Evolutionary conservation across 2,797 vertebrate genomes (phyloP).

Genomic region (Poeciliopsis turneri): DNA sequence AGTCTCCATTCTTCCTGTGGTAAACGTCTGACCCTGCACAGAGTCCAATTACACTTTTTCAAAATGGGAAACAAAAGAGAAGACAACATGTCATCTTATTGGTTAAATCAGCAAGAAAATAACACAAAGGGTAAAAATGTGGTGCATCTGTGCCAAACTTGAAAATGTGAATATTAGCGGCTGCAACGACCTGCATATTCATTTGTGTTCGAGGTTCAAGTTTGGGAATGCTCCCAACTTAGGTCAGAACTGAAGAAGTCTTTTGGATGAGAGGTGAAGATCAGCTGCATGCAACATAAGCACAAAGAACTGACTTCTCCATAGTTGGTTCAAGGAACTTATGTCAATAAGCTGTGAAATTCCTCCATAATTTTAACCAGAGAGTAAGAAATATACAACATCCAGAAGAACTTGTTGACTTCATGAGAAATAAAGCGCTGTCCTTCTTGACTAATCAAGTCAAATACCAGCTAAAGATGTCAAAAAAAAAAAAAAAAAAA

Average conservation of each 20-base stretch:
- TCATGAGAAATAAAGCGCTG: neutral
- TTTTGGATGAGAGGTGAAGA: neutral
- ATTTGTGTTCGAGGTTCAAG: neutral
- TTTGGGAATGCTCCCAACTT: neutral
- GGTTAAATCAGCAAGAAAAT: no score
- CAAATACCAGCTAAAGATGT: neutral
- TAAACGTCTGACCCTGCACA: neutral
- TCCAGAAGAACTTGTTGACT: neutral
- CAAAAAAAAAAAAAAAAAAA: neutral
- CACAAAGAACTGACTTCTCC: no score
- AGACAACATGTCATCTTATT: no score
- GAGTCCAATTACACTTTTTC: neutral
- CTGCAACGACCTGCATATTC: neutral
- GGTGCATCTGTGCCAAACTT: neutral
- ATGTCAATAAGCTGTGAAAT: neutral
- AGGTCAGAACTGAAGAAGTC: neutral
- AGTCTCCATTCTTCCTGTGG: neutral
- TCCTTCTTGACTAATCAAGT: neutral
- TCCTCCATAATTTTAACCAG: neutral
- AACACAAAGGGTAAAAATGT: no score
- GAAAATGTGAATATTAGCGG: neutral
- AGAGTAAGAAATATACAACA: neutral
- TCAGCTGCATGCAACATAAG: neutral
- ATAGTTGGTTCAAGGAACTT: neutral
- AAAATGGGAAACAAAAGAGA: neutral